These are phyloP conservation scores for Amyelois transitella DNA, from an alignment of 1,140 invertebrate species.

Conservation along the genomic window DNA sequence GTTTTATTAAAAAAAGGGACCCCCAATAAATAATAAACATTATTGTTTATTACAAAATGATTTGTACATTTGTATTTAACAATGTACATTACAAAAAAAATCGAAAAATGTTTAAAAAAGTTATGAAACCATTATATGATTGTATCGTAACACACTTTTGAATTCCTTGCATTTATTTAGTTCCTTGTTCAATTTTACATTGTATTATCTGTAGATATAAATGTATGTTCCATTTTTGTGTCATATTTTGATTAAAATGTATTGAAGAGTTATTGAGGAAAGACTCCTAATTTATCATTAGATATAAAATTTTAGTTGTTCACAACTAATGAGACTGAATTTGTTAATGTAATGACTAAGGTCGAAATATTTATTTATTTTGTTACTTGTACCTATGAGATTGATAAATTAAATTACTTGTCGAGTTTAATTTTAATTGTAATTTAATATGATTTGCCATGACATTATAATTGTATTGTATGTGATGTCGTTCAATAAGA, in stretches of 20 bases:
- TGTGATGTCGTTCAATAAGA: constrained; percentile 16
- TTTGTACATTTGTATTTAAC: background rate
- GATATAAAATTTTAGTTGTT: constrained; percentile 40
- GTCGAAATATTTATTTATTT: constrained; percentile 65
- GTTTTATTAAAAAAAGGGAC: background rate
- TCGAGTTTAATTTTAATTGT: constrained; percentile 30
- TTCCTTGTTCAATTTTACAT: background rate
- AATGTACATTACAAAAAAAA: background rate
- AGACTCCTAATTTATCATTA: constrained; percentile 31
- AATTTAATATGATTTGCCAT: constrained; percentile 37
- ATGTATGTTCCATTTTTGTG: constrained; percentile 5
- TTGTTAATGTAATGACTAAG: constrained; percentile 60
- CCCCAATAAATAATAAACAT: background rate
- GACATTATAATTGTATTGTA: constrained; percentile 25
- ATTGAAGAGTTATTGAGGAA: constrained; percentile 46
- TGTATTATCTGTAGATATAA: background rate
- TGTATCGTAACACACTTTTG: constrained; percentile 2
- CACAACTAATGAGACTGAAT: constrained; percentile 69
- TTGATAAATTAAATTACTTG: constrained; percentile 30
- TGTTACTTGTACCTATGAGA: constrained; percentile 27
- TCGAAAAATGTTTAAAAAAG: constrained; percentile 6
- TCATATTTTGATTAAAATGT: constrained; percentile 8
- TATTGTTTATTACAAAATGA: background rate
- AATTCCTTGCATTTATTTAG: constrained; percentile 8
- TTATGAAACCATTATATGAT: background rate